phyloP scores from a whole-genome alignment of 2,888 invertebrate genomes.

The Drosophila meridiana region DNA sequence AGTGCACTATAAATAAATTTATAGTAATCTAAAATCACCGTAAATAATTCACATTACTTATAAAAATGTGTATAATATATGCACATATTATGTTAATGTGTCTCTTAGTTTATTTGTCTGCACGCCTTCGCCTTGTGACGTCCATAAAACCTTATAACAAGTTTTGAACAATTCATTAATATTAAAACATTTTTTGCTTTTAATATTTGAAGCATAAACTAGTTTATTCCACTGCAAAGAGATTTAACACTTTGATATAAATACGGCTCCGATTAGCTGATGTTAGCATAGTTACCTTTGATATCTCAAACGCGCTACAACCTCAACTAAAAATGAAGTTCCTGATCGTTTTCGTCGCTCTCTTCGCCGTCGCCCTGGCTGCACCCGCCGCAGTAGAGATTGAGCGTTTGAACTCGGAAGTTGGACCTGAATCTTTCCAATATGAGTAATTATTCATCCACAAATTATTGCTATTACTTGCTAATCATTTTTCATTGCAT shows the following conservation, averaged over 20 bases:
- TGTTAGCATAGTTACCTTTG: slow-evolving; percentile 34
- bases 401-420: slow-evolving; percentile 6
- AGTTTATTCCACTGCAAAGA: slow-evolving; percentile 19
- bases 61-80: background rate
- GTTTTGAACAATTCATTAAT: slow-evolving; percentile 18
- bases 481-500: slow-evolving; percentile 23
- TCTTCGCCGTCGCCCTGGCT: slow-evolving; percentile 70
- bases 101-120: slow-evolving; percentile 5
- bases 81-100: slow-evolving; percentile 17
- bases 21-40: background rate
- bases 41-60: background rate
- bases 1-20: background rate
- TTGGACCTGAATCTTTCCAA: slow-evolving; percentile 86
- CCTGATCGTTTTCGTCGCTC: slow-evolving; percentile 66
- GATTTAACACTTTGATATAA: slow-evolving; percentile 21
- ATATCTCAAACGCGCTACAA: slow-evolving; percentile 37
- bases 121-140: slow-evolving; percentile 25
- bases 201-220: slow-evolving; percentile 18
- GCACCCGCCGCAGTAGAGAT: slow-evolving; percentile 14
- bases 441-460: slow-evolving; percentile 67
- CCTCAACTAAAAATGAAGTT: slow-evolving; percentile 65
- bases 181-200: slow-evolving; percentile 8
- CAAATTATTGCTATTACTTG: accelerated
- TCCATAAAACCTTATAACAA: slow-evolving; percentile 15
- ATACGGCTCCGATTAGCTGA: slow-evolving; percentile 12